Base-by-base conservation (phyloP, 1,140 invertebrate genomes). In the Wasmannia auropunctata region DNA sequence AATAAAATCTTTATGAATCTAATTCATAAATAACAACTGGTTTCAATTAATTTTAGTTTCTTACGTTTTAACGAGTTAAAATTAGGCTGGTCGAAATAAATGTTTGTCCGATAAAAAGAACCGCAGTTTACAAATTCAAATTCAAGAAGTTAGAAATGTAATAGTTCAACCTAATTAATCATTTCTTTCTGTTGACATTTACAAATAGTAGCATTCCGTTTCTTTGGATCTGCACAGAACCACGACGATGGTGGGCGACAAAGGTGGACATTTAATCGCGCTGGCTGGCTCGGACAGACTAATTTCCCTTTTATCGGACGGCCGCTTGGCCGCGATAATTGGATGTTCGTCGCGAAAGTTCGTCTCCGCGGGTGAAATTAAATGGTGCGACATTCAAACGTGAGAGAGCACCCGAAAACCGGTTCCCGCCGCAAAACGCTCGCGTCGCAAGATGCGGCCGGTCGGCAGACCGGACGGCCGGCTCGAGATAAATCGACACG, bases 401-500 rank as follows among this genome's bases (percentile, higher is more conserved):
- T 74, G 87, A 90, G 86, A 72, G 81, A 86, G 86, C 86, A 76
- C 72, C 86, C 76, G 77, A 88, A 90, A 90, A 90, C 89, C 88
- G 89, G 89, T 90, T 90, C 3, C 43, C 58, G 40, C 31, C 19
- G 46, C 14, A 46, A n/a, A n/a, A 58, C 34, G 34, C 37, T 88
- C 76, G 54, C 81, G 65, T 76, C 49, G 62, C 60, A 74, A 72
- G 81, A 60, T 74, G 43, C 72, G 22, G 60, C 51, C 43, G 28
- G 34, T 31, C 40, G 51, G 34, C 31, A 62, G 83, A 63, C 60
- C 87, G 65, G 56, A 37, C 81, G 76, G 58, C 63, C 86, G 86
- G 56, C 80, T 85, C 74, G 80, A 90, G 89, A 90, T 88, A 88
- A 90, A 88, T 91, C 89, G 87, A 91, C 87, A 81, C 90, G 90